Percentiles rank a stretch among this genome's conserved stretches.
phyloP scores from a whole-genome alignment of 2,113 vertebrate species.

The Ariopsis seemanni region DNA sequence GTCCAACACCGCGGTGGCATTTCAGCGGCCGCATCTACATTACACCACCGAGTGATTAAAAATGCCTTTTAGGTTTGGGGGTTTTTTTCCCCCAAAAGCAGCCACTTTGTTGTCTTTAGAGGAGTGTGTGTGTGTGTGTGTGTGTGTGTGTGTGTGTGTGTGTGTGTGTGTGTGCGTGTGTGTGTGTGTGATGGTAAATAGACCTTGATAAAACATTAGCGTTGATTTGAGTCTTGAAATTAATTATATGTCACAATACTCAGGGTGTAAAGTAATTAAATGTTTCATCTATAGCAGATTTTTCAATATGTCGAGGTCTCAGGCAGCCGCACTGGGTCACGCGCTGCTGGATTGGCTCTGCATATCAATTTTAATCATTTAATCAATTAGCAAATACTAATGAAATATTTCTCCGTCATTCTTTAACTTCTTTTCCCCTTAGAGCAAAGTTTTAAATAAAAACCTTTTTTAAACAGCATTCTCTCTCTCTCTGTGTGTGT shows the following conservation, averaged over 20 bases:
- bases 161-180: conserved; percentile 6
- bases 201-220: conserved; percentile 31
- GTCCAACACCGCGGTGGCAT: conserved; percentile 39
- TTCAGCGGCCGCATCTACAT: conserved; percentile 5
- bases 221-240: background rate
- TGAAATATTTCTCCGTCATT: background rate
- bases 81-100: conserved; percentile 13
- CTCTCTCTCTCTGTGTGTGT: too few species aligned
- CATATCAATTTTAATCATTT: background rate
- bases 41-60: conserved; percentile 34
- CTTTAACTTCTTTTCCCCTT: background rate
- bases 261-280: conserved; percentile 7
- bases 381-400: background rate
- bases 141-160: conserved; percentile 2
- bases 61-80: conserved; percentile 25
- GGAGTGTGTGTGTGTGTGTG: background rate
- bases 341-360: background rate
- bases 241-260: conserved; percentile 1
- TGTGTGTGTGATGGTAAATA: conserved; percentile 18
- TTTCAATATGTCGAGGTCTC: background rate
- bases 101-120: background rate
- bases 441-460: background rate
- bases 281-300: background rate
- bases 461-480: background rate
- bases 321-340: background rate